Base-by-base conservation (phyloP, 2,888 invertebrate species). In the Cyrtodaria siliqua region DNA sequence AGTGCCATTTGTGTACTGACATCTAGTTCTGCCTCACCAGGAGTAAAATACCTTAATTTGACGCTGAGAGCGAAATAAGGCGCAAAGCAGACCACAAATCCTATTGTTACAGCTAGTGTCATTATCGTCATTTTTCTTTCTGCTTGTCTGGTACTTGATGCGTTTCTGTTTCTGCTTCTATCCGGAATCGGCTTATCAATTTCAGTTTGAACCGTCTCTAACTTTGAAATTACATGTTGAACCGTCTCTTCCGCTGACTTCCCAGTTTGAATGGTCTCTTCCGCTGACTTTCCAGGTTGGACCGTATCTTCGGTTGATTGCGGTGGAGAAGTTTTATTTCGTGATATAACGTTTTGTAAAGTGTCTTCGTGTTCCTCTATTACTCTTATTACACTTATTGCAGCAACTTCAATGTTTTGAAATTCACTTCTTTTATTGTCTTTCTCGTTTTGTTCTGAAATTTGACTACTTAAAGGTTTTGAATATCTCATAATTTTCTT, bases 91-190 rank as follows among this genome's bases (percentile, higher is more conserved):
- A 67, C 18, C 16, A 29, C 47, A 47, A 67, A 67, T 1, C 67
- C 76, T 1, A 77, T 50, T 8, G 76, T 67, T 2, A 77, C 67
- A 3, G 71, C 76, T 38, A 71, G 67, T 71, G 71, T 67, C 76
- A 77, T 71, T 8, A 52, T 33, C 2, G 71, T 68, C 2, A 71
- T 14, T 26, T 52, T 77, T 16, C 67, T 26, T 50, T 77, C 76
- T 8, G 62, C 59, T 12, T 61, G 49, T 33, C 29, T 66, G 4
- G 16, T 16, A 9, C 16, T 44, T 20, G 20, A 44, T 18, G n/a
- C 16, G 3, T 20, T 44, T 9, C 16, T 44, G 4, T 6, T 44
- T 18, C n/a, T 44, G 3, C 9, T 20, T 9, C 16, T 20, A 33
- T 33, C 33, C 12, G 33, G 4, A 33, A 33, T 33, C 12, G 33